Conservation (phyloP, 2,888 invertebrate genomes). For the Thumatha senex region DNA sequence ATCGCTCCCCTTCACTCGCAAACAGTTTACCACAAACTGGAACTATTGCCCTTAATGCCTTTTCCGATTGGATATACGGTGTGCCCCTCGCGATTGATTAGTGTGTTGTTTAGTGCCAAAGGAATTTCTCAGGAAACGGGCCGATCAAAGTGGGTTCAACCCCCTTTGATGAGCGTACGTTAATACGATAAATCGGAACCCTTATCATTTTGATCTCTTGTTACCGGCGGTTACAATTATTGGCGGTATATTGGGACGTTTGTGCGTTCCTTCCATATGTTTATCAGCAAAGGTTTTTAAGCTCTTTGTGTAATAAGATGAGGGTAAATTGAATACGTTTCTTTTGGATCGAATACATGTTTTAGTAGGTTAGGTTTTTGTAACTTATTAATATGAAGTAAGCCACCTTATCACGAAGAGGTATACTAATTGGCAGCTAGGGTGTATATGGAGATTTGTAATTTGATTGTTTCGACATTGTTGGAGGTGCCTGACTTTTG, state of each 20-base stretch:
- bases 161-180: slow-evolving; percentile 58
- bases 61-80: slow-evolving; percentile 71
- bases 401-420: too few species aligned
- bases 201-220: slow-evolving; percentile 63
- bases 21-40: slow-evolving; percentile 79
- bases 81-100: slow-evolving; percentile 69
- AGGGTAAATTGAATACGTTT: slow-evolving; percentile 1
- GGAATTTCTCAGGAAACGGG: slow-evolving; percentile 71
- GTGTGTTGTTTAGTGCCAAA: slow-evolving; percentile 60
- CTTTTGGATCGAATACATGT: neutral
- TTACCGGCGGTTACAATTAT: slow-evolving; percentile 41
- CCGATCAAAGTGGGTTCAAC: slow-evolving; percentile 62
- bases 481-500: too few species aligned
- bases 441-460: too few species aligned
- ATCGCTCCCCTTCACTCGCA: slow-evolving; percentile 53
- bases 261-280: slow-evolving; percentile 3
- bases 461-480: too few species aligned
- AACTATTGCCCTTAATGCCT: slow-evolving; percentile 81
- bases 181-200: slow-evolving; percentile 55
- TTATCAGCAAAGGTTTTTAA: slow-evolving; percentile 6
- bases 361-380: neutral
- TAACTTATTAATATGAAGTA: neutral
- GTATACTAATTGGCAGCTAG: too few species aligned
- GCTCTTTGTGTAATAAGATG: slow-evolving; percentile 1
- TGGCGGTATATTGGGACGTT: slow-evolving; percentile 23